Evolutionary conservation across 2,888 invertebrate species (phyloP), one percentile per base, ranked within the genome.

Genomic region (Amaurobius ferox): DNA sequence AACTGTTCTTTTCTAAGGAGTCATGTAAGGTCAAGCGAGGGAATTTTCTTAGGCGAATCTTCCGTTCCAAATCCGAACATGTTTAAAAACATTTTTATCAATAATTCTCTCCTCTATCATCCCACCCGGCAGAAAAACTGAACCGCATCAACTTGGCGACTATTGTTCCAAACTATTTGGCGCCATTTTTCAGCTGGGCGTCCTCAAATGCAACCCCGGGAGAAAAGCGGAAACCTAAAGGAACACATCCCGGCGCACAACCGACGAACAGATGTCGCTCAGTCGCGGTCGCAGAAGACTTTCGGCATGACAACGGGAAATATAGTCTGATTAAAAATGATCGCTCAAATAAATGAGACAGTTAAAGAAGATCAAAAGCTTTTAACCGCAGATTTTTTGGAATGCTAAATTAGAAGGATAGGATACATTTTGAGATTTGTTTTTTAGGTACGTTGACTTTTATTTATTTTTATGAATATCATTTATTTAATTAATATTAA

Each of bases 221-320:
- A 3, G 9, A 2, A 64, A 32, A 64, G 64, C 64, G 67, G 67
- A 77, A 77, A 73, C 48, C 73, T 35, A 23, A 44, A 40, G 39
- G 62, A 70, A 72, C 32, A 16, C 19, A 48, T 39, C 62, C 19
- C 67, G 55, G n/a, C 40, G 13, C 70, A 35, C 66, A 72, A 55
- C 79, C 66, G 72, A 72, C 55, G 55, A 79, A 79, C 79, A 79
- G 79, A 79, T 79, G 79, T 79, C 72, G 44, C 66, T 62, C 55
- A 71, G 70, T 79, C 79, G 32, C 35, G 19, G 28, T 23, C 23
- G 5, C 23, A 16, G 23, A 16, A 55, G 55, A 55, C 23, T 55
- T 55, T 55, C 55, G 64, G 64, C 32, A n/a, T 32, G 30, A 64
- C 64, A 64, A n/a, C 26, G 30, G 64, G 29, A 32, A 16, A 9